These are phyloP conservation scores for Campaea margaritaria DNA, from an alignment of 2,888 invertebrate species.

Conservation along the genomic window DNA sequence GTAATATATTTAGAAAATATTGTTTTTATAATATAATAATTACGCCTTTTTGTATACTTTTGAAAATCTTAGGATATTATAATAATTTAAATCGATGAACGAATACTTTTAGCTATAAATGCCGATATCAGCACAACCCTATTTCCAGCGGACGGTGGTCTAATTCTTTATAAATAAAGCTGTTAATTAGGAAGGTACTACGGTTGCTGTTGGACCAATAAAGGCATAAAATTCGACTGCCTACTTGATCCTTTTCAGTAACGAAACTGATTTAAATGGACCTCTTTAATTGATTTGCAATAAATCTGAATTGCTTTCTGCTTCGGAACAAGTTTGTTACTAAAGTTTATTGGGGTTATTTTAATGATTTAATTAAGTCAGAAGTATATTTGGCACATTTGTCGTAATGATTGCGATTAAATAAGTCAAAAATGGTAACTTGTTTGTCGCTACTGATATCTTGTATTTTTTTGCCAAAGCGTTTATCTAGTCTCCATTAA, in stretches of 20 bases:
- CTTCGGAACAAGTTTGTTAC: constrained; percentile 42
- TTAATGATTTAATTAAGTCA: constrained; percentile 36
- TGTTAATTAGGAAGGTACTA: constrained; percentile 75
- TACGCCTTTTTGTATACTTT: too few species aligned
- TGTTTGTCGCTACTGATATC: constrained; percentile 20
- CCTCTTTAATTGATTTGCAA: constrained; percentile 64
- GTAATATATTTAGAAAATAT: too few species aligned
- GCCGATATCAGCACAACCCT: constrained; percentile 9
- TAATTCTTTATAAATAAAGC: constrained; percentile 80
- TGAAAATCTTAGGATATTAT: too few species aligned
- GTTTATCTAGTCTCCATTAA: background rate
- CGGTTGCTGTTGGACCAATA: constrained; percentile 71
- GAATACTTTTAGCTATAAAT: too few species aligned
- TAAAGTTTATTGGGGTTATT: constrained; percentile 38
- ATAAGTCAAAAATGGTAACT: constrained; percentile 14
- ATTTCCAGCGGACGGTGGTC: constrained; percentile 70
- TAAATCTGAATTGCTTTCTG: constrained; percentile 54
- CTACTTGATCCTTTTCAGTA: constrained; percentile 70
- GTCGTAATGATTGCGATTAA: constrained; percentile 24
- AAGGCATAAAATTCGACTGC: constrained; percentile 75
- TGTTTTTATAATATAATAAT: too few species aligned
- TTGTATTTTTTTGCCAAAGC: constrained; percentile 7
- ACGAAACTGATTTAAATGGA: constrained; percentile 56
- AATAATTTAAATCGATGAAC: too few species aligned
- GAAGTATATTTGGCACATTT: constrained; percentile 31